phyloP scores from a whole-genome alignment of 1,140 invertebrate genomes.

The Plutomurus gul region DNA sequence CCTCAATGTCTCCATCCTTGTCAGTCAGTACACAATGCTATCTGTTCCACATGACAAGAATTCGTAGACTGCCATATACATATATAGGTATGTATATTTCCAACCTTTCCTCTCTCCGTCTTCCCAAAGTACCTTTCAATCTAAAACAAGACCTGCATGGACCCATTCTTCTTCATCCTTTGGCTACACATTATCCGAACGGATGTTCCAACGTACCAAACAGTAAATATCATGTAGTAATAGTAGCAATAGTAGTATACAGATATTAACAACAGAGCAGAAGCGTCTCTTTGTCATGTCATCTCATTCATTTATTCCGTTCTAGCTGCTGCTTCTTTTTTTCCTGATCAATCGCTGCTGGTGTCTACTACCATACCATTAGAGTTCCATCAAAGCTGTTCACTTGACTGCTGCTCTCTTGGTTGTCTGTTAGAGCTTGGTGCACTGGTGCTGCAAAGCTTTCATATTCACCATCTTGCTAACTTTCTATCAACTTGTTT shows the following conservation, averaged over 20 bases:
- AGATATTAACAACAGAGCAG: not conserved
- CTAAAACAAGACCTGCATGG: not conserved
- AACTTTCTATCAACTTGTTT: not conserved
- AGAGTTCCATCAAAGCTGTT: not conserved
- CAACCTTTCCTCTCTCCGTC: not conserved
- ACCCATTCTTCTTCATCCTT: not conserved
- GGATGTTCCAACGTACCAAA: not conserved
- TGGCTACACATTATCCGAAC: too few species aligned
- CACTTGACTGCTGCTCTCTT: too few species aligned
- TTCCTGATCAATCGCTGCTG: not conserved
- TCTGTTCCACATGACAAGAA: not conserved
- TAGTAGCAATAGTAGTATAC: not conserved
- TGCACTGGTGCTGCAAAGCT: too few species aligned
- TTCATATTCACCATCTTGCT: too few species aligned
- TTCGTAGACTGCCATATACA: too few species aligned
- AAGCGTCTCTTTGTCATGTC: conserved; percentile 7
- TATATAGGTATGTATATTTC: too few species aligned
- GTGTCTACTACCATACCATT: not conserved
- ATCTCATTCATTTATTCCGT: conserved; percentile 17
- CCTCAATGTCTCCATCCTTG: not conserved
- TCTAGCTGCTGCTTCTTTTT: not conserved
- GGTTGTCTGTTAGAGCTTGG: too few species aligned
- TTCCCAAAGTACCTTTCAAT: not conserved
- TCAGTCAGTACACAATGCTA: not conserved
- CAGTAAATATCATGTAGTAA: not conserved